phyloP scores from a whole-genome alignment of 2,113 vertebrate species.

The Hystrix brachyura region DNA sequence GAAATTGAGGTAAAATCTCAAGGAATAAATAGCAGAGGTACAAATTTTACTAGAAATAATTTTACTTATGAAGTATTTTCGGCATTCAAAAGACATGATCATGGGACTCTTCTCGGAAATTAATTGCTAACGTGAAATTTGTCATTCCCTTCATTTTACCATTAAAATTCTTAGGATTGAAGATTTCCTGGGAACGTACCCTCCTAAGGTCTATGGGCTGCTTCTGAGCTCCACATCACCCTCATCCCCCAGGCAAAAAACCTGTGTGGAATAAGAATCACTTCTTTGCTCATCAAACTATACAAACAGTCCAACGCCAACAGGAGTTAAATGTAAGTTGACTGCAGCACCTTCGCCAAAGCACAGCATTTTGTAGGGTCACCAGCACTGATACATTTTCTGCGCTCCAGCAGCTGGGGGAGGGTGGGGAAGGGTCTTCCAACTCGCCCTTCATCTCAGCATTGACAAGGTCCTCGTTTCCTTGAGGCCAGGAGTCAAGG shows the following conservation, averaged over 20 bases:
- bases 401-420: background rate
- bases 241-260: background rate
- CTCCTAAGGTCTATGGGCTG: background rate
- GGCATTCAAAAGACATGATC: background rate
- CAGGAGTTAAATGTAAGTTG: background rate
- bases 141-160: fast-evolving
- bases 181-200: background rate
- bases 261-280: background rate
- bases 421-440: background rate
- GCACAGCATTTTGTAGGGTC: background rate
- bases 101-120: background rate
- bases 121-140: background rate
- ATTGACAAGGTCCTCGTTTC: background rate
- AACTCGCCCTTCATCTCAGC: background rate
- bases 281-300: background rate
- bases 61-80: background rate
- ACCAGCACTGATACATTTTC: background rate
- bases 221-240: background rate
- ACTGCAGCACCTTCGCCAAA: fast-evolving
- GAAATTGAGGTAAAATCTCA: background rate
- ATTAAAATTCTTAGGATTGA: background rate
- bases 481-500: background rate
- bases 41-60: background rate
- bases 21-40: background rate
- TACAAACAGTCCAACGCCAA: background rate